Conservation (phyloP, 2,113 vertebrate species). For the Neolamprologus devosi region DNA sequence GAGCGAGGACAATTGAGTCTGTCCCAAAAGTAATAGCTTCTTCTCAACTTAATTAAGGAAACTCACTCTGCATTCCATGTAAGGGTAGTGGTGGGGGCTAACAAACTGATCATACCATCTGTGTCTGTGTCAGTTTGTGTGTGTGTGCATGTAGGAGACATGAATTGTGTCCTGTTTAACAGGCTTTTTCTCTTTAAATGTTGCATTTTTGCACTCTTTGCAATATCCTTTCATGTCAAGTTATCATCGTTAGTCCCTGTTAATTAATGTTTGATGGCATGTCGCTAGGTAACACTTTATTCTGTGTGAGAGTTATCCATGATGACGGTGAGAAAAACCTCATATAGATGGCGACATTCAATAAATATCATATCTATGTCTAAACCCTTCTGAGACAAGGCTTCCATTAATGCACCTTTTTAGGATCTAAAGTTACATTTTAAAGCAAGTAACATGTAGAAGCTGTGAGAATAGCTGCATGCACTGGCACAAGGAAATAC, state of each 20-base stretch:
- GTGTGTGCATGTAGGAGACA: neutral
- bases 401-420: neutral
- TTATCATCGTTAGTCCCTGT: neutral
- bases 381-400: neutral
- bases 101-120: neutral
- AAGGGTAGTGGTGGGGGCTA: neutral
- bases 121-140: neutral
- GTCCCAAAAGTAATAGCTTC: slow-evolving; percentile 56
- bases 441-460: too few species aligned
- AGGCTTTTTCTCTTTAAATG: neutral
- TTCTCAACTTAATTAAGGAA: slow-evolving; percentile 56
- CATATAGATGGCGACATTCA: neutral
- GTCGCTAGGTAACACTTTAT: neutral
- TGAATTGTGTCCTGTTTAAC: neutral
- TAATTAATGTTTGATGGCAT: neutral
- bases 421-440: neutral
- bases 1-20: slow-evolving; percentile 42
- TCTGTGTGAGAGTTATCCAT: neutral
- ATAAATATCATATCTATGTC: neutral
- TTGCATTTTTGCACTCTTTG: neutral
- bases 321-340: neutral
- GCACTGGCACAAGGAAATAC: rapidly evolving
- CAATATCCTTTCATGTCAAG: neutral
- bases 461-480: neutral
- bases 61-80: slow-evolving; percentile 24